Conservation (phyloP, 2,113 vertebrate species). For the Raja brachyura region DNA sequence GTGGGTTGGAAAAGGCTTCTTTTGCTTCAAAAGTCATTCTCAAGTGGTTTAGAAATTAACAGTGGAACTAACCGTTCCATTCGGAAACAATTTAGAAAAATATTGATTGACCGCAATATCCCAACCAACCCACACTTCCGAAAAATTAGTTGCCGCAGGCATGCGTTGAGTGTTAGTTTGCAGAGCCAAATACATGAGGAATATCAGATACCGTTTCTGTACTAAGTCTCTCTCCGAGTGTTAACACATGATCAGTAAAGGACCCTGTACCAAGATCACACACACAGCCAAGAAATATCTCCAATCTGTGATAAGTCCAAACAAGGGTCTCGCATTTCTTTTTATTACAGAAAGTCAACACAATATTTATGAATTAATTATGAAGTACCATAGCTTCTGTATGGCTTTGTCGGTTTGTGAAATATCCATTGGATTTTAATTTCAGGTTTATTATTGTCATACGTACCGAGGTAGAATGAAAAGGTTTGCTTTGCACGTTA, state of each 20-base stretch:
- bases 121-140: background rate
- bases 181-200: background rate
- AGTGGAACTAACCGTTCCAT: background rate
- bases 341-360: no score
- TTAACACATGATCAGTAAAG: background rate
- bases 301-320: background rate
- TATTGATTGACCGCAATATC: background rate
- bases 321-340: no score
- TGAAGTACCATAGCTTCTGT: no score
- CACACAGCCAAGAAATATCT: background rate
- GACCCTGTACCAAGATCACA: background rate
- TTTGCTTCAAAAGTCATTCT: background rate
- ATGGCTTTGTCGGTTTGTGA: no score
- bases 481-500: no score
- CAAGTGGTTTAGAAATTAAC: background rate
- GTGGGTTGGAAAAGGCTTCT: background rate
- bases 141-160: background rate
- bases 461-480: no score
- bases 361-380: no score
- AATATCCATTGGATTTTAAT: no score
- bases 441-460: no score
- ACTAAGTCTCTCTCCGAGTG: background rate
- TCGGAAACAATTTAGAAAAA: background rate
- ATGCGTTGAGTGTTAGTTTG: background rate
- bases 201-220: background rate